Conservation (phyloP, 2,888 invertebrate genomes). For the Gastracanthus pulcherrimus region DNA sequence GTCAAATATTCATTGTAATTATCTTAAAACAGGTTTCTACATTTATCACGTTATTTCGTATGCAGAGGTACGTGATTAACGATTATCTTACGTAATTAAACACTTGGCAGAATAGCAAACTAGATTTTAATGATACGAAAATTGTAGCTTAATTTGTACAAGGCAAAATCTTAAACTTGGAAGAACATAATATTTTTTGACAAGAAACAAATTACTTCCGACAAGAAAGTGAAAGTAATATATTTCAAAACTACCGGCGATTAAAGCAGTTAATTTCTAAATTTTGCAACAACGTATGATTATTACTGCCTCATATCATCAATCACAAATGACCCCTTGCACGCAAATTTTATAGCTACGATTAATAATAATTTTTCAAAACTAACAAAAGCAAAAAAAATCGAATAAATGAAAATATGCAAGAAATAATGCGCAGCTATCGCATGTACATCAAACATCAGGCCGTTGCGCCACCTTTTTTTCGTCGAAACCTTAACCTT, state of each 20-base stretch:
- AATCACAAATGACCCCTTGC: slow-evolving; percentile 14
- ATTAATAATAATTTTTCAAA: neutral
- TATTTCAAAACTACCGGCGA: neutral
- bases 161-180: neutral
- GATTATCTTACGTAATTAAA: too few species aligned
- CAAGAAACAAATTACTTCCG: neutral
- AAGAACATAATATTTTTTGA: neutral
- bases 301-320: slow-evolving; percentile 3
- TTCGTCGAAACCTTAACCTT: slow-evolving; percentile 43
- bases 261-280: neutral
- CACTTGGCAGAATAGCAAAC: neutral
- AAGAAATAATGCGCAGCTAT: neutral
- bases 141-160: neutral
- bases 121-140: neutral
- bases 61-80: neutral
- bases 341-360: neutral
- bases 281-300: neutral
- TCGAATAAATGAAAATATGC: neutral
- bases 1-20: too few species aligned
- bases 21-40: too few species aligned
- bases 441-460: neutral
- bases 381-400: neutral
- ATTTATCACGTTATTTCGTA: too few species aligned
- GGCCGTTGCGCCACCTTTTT: neutral
- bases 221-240: neutral